Conservation (phyloP, 1,140 invertebrate genomes). For the Drosophila subobscura region DNA sequence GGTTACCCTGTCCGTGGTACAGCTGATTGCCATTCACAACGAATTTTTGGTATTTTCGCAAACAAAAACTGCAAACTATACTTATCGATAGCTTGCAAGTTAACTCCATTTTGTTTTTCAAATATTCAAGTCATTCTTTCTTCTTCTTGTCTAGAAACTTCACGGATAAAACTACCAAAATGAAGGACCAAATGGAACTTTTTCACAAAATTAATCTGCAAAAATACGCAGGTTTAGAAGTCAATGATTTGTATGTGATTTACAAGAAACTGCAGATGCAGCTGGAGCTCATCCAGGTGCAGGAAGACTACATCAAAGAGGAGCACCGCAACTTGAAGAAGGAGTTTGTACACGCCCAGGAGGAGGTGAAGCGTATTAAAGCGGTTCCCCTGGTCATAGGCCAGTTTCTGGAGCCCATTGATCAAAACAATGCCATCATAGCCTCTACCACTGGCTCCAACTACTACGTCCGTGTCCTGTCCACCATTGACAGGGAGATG, state of each 20-base stretch:
- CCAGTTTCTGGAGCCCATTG: slow-evolving; percentile 98
- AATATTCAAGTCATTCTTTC: slow-evolving; percentile 66
- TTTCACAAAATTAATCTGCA: slow-evolving; percentile 40
- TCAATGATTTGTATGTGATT: slow-evolving; percentile 96
- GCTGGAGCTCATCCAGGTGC: slow-evolving; percentile 85
- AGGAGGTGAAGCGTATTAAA: slow-evolving; percentile 98
- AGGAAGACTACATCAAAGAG: slow-evolving; percentile 99
- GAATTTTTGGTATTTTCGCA: not conserved
- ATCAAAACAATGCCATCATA: slow-evolving; percentile 97
- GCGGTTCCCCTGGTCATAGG: slow-evolving; percentile 98
- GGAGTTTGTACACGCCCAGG: slow-evolving; percentile 98
- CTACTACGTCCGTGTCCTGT: slow-evolving; percentile 97
- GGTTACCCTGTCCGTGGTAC: not conserved
- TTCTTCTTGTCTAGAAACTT: slow-evolving; percentile 1
- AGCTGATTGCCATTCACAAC: slow-evolving; percentile 42
- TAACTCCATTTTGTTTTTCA: slow-evolving; percentile 23
- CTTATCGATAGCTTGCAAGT: not conserved
- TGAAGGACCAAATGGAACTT: slow-evolving; percentile 20
- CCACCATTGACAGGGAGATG: slow-evolving; percentile 96
- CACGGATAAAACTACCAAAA: slow-evolving; percentile 7
- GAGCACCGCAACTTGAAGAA: slow-evolving; percentile 99
- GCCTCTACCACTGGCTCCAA: slow-evolving; percentile 94
- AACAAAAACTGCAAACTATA: not conserved
- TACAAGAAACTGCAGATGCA: slow-evolving; percentile 87
- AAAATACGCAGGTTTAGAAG: slow-evolving; percentile 89